Evolutionary conservation across 2,797 vertebrate species (phyloP).

Genomic region (Gymnodraco acuticeps): DNA sequence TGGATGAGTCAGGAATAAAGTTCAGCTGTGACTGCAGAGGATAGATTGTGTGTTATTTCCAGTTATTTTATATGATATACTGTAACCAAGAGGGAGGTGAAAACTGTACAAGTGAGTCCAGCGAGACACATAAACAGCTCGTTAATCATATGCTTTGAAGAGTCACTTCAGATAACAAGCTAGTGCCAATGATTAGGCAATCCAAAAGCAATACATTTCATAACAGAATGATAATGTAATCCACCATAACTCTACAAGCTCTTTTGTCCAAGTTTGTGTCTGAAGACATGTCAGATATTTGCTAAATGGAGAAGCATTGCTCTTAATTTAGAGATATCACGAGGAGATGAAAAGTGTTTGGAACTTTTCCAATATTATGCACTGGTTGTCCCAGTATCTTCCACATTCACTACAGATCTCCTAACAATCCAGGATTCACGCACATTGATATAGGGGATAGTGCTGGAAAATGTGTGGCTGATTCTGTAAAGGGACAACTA

Average conservation of each 20-base stretch:
- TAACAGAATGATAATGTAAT: conserved; percentile 41
- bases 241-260: conserved; percentile 37
- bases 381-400: conserved; percentile 28
- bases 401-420: conserved; percentile 17
- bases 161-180: conserved; percentile 46
- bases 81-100: conserved; percentile 41
- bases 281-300: conserved; percentile 33
- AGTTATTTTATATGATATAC: conserved; percentile 45
- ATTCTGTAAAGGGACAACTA: conserved; percentile 72
- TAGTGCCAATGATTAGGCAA: conserved; percentile 46
- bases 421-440: conserved; percentile 29
- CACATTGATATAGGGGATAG: conserved; percentile 7
- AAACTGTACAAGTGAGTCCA: conserved; percentile 39
- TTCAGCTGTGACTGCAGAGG: conserved; percentile 20
- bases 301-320: conserved; percentile 16
- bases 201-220: conserved; percentile 60
- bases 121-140: conserved; percentile 46
- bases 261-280: conserved; percentile 45
- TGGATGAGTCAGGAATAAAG: conserved; percentile 19
- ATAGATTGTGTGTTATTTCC: conserved; percentile 39
- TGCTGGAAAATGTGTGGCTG: conserved; percentile 42
- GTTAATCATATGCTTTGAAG: conserved; percentile 58
- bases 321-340: conserved; percentile 27
- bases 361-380: conserved; percentile 37
- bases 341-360: conserved; percentile 29